Evolutionary conservation across 2,797 vertebrate genomes (phyloP), one percentile per base, ranked within the genome.

Genomic region (Peromyscus melanophrys): DNA sequence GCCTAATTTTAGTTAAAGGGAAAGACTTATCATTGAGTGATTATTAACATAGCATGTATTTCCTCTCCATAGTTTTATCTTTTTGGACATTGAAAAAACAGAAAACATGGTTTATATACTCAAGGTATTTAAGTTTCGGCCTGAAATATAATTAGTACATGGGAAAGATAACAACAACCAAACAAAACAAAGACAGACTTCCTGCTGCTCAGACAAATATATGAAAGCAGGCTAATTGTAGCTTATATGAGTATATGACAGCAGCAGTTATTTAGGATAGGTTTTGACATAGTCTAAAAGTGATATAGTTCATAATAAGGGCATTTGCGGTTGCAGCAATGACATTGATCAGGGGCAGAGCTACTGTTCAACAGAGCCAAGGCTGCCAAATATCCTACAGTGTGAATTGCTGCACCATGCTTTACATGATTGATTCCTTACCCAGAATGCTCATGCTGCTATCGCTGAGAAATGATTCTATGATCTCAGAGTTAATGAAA

Each of bases 1-100:
- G 23, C 19, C 43, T 94, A 8, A 83, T 63, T 87, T 76, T 82
- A 91, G 69, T 95, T 97, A 96, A 96, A 94, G 31, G n/a, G 52
- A 89, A 85, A 86, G 49, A 2, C 27, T 94, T 90, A 34, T n/a
- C 31, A 65, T 27, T 93, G 69, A 96, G 29, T 87, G 80, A 59
- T 52, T 91, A 43, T 87, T 89, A 82, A 67, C 13, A 71, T 75
- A 83, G 37, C 21, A 77, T 25, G 12, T 71, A 37, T 63, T 90
- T 81, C 65, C 67, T 37, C 23, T 16, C 40, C 27, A 83, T 40
- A 69, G 43, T 55, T 46, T 71, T 61, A 34, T 76, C 71, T 90
- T 86, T 93, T 29, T 17, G 61, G 34, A 61, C n/a, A 90, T 43
- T 40, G 43, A 90, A 84, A 34, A 95, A 78, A 49, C 37, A 49